phyloP scores from a whole-genome alignment of 2,113 vertebrate genomes.

The Myotis brandtii region DNA sequence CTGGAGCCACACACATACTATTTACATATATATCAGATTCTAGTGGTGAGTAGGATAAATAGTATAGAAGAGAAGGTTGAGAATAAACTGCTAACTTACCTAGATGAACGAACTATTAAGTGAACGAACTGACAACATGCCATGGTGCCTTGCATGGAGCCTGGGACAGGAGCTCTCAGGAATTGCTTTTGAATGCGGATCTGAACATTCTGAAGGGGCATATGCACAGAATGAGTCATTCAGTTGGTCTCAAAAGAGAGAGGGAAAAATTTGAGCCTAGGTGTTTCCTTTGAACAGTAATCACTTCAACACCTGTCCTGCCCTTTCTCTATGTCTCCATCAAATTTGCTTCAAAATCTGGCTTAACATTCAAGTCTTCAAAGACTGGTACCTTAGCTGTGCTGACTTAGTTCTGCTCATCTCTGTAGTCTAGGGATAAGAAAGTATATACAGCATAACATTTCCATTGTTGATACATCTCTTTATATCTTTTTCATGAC shows the following conservation, averaged over 20 bases:
- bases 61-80: not conserved
- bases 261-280: not conserved
- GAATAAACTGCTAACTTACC: not conserved
- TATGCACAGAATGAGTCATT: not conserved
- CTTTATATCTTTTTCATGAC: not conserved
- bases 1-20: not conserved
- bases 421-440: not conserved
- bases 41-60: not conserved
- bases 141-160: fast-evolving
- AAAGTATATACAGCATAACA: not conserved
- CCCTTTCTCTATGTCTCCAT: not conserved
- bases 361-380: not conserved
- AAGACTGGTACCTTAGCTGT: not conserved
- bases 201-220: not conserved
- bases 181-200: not conserved
- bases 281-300: not conserved
- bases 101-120: not conserved
- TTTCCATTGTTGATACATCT: not conserved
- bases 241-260: not conserved
- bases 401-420: not conserved
- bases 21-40: not conserved
- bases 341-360: not conserved
- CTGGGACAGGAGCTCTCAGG: not conserved
- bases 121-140: fast-evolving
- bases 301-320: not conserved